A percentile compares a stretch with the other conserved stretches of the same genome.
Conservation (phyloP, 2,888 invertebrate species). For the Cataglyphis cursor region DNA sequence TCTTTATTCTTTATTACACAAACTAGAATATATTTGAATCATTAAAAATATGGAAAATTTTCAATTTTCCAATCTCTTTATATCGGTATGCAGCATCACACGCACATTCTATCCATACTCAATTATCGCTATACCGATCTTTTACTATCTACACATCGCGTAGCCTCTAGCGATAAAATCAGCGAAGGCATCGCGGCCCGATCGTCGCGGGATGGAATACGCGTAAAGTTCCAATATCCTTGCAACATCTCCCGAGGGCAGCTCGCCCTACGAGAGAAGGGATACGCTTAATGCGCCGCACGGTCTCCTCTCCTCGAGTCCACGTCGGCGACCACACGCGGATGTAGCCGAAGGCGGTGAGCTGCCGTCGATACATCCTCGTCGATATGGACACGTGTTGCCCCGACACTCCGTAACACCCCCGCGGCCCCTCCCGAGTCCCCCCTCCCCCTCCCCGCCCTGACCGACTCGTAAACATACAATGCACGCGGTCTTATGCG, state of each 20-base stretch:
- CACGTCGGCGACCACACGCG: conserved; percentile 79
- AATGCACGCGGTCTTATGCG: conserved; percentile 79
- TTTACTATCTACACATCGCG: conserved; percentile 42
- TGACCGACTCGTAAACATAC: conserved; percentile 80
- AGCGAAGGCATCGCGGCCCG: conserved; percentile 30
- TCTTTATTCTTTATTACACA: background rate
- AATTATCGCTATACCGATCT: conserved; percentile 37
- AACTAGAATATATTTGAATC: background rate
- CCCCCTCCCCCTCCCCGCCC: conserved; percentile 60
- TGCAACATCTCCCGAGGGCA: conserved; percentile 44
- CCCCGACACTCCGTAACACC: conserved; percentile 73
- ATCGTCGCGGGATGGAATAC: conserved; percentile 49
- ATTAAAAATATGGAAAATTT: background rate
- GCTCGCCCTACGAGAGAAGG: conserved; percentile 34
- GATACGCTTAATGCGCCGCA: conserved; percentile 51
- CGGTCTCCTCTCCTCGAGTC: conserved; percentile 38
- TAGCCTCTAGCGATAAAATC: conserved; percentile 31
- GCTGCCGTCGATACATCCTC: conserved; percentile 78
- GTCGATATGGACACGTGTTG: conserved; percentile 84
- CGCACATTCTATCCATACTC: conserved; percentile 16
- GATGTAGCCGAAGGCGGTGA: conserved; percentile 78
- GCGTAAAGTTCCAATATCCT: conserved; percentile 49
- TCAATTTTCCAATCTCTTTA: background rate
- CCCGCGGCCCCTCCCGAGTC: conserved; percentile 59
- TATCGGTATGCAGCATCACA: background rate